Percentiles rank a stretch among this genome's conserved stretches.
Evolutionary conservation across 2,113 vertebrate species (phyloP).

Genomic region (Sander lucioperca): DNA sequence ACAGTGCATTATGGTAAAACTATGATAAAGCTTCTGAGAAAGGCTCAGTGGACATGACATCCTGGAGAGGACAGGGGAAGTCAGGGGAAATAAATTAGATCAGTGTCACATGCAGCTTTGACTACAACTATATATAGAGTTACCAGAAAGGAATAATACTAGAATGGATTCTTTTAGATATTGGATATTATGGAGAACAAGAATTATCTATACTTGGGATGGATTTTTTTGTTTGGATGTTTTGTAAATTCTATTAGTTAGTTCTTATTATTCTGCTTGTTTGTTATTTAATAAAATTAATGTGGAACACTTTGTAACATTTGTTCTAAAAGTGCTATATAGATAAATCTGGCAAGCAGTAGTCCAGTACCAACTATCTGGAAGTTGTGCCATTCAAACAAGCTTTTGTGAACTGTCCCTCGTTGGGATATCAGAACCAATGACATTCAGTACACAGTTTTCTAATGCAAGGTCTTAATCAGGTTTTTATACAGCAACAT

Average conservation of each 20-base stretch:
- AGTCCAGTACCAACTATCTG: not conserved
- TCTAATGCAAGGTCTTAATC: not conserved
- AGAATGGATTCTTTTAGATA: not conserved
- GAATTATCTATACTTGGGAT: not conserved
- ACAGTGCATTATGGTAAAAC: slow-evolving; percentile 4
- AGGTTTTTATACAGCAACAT: not conserved
- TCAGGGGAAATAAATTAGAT: not conserved
- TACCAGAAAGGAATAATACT: not conserved
- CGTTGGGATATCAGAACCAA: not conserved
- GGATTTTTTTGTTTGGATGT: not conserved
- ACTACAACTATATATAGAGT: not conserved
- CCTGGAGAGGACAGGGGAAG: not conserved
- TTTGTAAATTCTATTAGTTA: not conserved
- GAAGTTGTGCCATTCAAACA: not conserved
- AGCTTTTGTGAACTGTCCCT: not conserved
- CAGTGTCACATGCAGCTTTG: not conserved
- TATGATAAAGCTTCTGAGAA: slow-evolving; percentile 2
- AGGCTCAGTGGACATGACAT: not conserved
- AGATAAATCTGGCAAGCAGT: not conserved
- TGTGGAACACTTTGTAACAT: no score
- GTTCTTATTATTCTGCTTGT: not conserved
- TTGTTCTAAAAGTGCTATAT: not conserved
- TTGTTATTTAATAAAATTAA: not conserved
- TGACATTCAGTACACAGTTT: not conserved
- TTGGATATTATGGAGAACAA: not conserved